A percentile compares a stretch with the other conserved stretches of the same genome.
Evolutionary conservation across 1,140 invertebrate species (phyloP).

Genomic region (Cyclargus thomasi): DNA sequence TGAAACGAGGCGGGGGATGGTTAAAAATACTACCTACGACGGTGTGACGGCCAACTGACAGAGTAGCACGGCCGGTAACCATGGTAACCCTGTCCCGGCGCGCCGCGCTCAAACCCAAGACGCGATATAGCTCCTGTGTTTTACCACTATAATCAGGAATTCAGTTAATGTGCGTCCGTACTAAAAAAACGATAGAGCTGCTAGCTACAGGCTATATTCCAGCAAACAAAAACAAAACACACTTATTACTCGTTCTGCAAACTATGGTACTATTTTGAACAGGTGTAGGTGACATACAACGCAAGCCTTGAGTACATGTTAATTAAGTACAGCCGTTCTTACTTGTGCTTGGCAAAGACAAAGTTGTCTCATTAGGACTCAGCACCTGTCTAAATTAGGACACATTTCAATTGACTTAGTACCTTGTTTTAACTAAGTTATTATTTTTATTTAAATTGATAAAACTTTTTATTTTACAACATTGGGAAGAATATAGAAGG

Average conservation of each 20-base stretch:
- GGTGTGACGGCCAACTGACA: too few relatives aligned
- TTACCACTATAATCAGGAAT: too few relatives aligned
- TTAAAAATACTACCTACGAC: too few relatives aligned
- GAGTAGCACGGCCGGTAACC: too few relatives aligned
- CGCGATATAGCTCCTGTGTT: too few relatives aligned
- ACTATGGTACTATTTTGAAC: slow-evolving; percentile 5
- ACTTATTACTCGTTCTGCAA: background rate
- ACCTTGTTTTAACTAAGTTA: background rate
- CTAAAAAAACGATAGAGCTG: too few relatives aligned
- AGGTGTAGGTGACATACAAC: slow-evolving; percentile 8
- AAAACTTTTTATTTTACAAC: background rate
- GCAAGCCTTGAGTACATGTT: background rate
- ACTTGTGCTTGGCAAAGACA: slow-evolving; percentile 15
- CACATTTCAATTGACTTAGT: slow-evolving; percentile 14
- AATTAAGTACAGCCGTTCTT: slow-evolving; percentile 14
- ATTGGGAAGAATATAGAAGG: background rate
- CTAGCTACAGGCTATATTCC: background rate
- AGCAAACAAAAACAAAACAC: background rate
- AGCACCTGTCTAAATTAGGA: slow-evolving; percentile 16
- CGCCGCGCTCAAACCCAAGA: too few relatives aligned
- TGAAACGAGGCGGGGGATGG: too few relatives aligned
- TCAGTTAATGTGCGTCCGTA: too few relatives aligned
- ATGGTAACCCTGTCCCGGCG: too few relatives aligned
- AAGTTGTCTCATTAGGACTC: slow-evolving; percentile 15
- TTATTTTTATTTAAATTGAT: slow-evolving; percentile 1